Percentiles rank a stretch among this genome's conserved stretches.
Evolutionary conservation across 2,113 vertebrate species (phyloP).

Genomic region (Gracilinanus agilis): DNA sequence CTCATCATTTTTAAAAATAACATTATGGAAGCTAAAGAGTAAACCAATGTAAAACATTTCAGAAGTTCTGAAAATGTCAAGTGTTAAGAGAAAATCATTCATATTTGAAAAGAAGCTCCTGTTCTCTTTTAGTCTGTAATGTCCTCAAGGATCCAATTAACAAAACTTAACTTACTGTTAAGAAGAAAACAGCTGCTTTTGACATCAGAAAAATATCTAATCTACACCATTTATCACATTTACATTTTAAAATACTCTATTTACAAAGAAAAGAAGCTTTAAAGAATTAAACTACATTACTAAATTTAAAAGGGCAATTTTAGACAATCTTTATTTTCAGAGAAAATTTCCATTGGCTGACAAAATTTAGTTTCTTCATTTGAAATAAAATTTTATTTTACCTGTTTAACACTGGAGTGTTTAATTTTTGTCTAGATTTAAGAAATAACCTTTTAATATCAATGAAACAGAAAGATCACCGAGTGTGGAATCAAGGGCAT

Average conservation of each 20-base stretch:
- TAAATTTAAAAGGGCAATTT: neutral
- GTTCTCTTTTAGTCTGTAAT: constrained; percentile 36
- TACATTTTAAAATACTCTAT: constrained; percentile 34
- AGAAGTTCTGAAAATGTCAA: neutral
- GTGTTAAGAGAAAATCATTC: constrained; percentile 19
- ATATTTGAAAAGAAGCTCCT: neutral
- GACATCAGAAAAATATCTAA: neutral
- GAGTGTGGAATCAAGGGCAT: neutral
- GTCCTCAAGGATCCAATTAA: constrained; percentile 36
- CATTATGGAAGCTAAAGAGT: constrained; percentile 40
- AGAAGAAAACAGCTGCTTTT: constrained; percentile 53
- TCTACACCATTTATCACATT: constrained; percentile 1
- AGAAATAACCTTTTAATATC: neutral
- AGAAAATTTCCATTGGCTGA: constrained; percentile 27
- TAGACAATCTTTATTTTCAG: constrained; percentile 41
- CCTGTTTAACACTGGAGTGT: neutral
- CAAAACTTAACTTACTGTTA: constrained; percentile 21
- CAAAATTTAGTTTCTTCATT: constrained; percentile 8
- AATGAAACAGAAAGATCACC: neutral
- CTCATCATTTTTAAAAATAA: no score
- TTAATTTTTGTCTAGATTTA: neutral
- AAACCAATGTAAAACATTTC: constrained; percentile 12
- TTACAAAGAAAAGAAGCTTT: constrained; percentile 12
- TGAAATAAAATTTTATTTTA: neutral
- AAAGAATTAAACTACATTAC: constrained; percentile 51